Conservation (phyloP, 2,113 vertebrate genomes). For the Xenopus borealis region DNA sequence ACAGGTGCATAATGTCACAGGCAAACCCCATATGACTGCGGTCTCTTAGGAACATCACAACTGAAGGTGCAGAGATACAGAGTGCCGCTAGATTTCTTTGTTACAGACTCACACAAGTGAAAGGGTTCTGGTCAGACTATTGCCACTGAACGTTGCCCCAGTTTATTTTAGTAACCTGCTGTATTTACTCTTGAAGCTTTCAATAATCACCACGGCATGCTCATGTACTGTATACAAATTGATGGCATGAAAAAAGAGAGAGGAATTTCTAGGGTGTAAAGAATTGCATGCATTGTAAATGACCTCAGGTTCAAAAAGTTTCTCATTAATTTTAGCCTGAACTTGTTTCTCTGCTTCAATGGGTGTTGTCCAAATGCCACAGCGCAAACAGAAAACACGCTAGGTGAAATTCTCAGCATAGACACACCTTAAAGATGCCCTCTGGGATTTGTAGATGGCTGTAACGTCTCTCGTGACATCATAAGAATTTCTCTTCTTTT, state of each 20-base stretch:
- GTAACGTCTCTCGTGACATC: slow-evolving; percentile 34
- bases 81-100: too few relatives aligned
- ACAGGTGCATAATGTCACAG: too few relatives aligned
- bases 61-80: too few relatives aligned
- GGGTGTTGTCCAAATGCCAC: slow-evolving; percentile 45
- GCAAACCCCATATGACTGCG: too few relatives aligned
- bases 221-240: slow-evolving; percentile 7
- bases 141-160: slow-evolving; percentile 8
- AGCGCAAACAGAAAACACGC: slow-evolving; percentile 42
- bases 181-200: slow-evolving; percentile 35
- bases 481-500: slow-evolving; percentile 36
- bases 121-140: slow-evolving; percentile 16
- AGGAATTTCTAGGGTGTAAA: slow-evolving; percentile 36
- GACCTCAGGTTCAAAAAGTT: slow-evolving; percentile 46
- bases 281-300: slow-evolving; percentile 39
- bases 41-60: too few relatives aligned
- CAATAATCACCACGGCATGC: slow-evolving; percentile 25
- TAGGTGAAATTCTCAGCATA: slow-evolving; percentile 42
- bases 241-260: slow-evolving; percentile 25
- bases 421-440: slow-evolving; percentile 44
- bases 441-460: slow-evolving; percentile 38
- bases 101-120: slow-evolving; percentile 10
- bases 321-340: slow-evolving; percentile 43
- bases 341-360: slow-evolving; percentile 43
- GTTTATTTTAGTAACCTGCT: slow-evolving; percentile 28